phyloP scores from a whole-genome alignment of 2,113 vertebrate species.

The Sakesphorus luctuosus region DNA sequence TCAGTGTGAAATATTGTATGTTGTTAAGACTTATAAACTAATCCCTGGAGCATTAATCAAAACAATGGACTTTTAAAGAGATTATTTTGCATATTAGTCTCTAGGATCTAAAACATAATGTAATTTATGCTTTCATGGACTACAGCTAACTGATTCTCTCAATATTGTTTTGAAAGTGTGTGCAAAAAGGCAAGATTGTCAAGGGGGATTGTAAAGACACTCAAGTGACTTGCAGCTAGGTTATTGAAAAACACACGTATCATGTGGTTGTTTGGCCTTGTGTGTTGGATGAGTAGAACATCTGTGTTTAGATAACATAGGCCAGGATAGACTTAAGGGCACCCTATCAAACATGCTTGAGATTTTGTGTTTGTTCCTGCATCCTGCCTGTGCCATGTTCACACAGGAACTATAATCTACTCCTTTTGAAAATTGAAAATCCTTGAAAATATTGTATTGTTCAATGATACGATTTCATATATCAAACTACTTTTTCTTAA shows the following conservation, averaged over 20 bases:
- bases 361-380: not conserved
- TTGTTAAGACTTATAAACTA: not conserved
- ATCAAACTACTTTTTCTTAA: not conserved
- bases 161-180: not conserved
- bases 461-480: not conserved
- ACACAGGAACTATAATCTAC: not conserved
- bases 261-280: not conserved
- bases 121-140: not conserved
- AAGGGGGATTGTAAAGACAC: not conserved
- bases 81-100: not conserved
- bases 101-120: not conserved
- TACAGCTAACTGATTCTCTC: not conserved
- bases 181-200: not conserved
- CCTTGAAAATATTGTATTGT: conserved; percentile 6
- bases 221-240: not conserved
- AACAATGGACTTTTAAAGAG: not conserved
- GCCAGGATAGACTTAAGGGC: not conserved
- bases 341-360: not conserved
- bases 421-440: conserved; percentile 7
- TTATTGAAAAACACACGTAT: not conserved
- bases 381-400: not conserved
- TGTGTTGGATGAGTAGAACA: not conserved
- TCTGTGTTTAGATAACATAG: not conserved
- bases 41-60: not conserved
- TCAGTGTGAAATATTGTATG: not conserved